These are phyloP conservation scores for Dendroctonus ponderosae DNA, from an alignment of 1,140 invertebrate genomes.

Conservation along the genomic window DNA sequence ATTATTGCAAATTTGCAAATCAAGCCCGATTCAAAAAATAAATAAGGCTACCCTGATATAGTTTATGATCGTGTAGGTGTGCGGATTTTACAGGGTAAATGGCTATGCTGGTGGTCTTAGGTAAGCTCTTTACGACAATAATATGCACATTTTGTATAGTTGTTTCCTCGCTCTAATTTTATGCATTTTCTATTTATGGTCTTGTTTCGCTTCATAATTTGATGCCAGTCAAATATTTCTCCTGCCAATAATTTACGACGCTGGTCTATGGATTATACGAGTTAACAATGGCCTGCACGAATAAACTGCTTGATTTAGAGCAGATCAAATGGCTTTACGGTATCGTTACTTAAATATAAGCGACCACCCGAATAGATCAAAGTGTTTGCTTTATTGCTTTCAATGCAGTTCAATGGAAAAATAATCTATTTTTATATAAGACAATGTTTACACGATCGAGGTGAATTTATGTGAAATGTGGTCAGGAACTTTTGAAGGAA, in stretches of 20 bases:
- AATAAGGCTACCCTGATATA: constrained; percentile 10
- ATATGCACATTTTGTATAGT: constrained; percentile 22
- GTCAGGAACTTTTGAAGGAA: too few species aligned
- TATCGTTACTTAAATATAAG: too few species aligned
- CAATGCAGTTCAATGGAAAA: too few species aligned
- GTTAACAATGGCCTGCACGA: constrained; percentile 5
- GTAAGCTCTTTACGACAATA: constrained; percentile 27
- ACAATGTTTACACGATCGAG: too few species aligned
- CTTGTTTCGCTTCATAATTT: not conserved
- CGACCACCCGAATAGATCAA: too few species aligned
- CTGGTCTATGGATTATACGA: too few species aligned
- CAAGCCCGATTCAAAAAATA: not conserved
- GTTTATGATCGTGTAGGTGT: constrained; percentile 17
- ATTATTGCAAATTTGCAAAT: too few species aligned
- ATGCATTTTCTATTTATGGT: constrained; percentile 21
- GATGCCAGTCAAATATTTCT: too few species aligned
- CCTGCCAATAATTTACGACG: too few species aligned
- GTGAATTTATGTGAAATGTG: too few species aligned
- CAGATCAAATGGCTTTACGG: not conserved
- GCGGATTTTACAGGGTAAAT: constrained; percentile 21
- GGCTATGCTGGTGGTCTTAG: constrained; percentile 22
- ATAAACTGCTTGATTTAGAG: constrained; percentile 10
- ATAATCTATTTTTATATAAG: too few species aligned
- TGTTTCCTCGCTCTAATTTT: constrained; percentile 25
- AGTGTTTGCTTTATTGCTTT: too few species aligned